phyloP scores from a whole-genome alignment of 2,888 invertebrate genomes.

The Caenorhabditis auriculariae region DNA sequence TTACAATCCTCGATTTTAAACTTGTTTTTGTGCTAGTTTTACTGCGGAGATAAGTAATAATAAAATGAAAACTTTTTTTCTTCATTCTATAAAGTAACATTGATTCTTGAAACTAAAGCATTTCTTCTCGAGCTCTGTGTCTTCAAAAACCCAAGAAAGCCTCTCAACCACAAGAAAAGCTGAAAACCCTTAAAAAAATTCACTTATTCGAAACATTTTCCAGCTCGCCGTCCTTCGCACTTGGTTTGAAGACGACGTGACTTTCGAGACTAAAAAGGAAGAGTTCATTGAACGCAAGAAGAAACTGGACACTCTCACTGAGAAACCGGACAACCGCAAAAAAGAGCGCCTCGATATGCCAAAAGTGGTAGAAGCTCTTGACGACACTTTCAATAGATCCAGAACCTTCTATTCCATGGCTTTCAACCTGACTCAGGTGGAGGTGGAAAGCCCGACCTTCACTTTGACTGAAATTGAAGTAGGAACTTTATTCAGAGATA shows the following conservation, averaged over 20 bases:
- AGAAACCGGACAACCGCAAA: conserved; percentile 40
- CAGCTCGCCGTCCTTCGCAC: conserved; percentile 65
- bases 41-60: no score
- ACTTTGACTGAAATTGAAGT: conserved; percentile 31
- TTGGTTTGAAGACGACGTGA: conserved; percentile 90
- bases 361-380: conserved; percentile 80
- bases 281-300: conserved; percentile 48
- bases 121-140: no score
- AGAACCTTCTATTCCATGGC: conserved; percentile 78
- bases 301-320: conserved; percentile 44
- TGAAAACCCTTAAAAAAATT: no score
- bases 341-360: conserved; percentile 74
- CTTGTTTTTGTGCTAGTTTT: no score
- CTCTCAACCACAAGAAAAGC: no score
- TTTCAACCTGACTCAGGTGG: conserved; percentile 70
- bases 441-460: conserved; percentile 34
- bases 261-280: conserved; percentile 78
- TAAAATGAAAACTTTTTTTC: no score
- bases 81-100: no score
- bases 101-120: no score
- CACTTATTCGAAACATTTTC: no score
- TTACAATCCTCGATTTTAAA: no score
- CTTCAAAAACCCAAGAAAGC: no score
- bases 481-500: not conserved
- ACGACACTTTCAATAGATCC: conserved; percentile 80